These are phyloP conservation scores for Lemur catta DNA, from an alignment of 2,797 vertebrate genomes.

Conservation along the genomic window DNA sequence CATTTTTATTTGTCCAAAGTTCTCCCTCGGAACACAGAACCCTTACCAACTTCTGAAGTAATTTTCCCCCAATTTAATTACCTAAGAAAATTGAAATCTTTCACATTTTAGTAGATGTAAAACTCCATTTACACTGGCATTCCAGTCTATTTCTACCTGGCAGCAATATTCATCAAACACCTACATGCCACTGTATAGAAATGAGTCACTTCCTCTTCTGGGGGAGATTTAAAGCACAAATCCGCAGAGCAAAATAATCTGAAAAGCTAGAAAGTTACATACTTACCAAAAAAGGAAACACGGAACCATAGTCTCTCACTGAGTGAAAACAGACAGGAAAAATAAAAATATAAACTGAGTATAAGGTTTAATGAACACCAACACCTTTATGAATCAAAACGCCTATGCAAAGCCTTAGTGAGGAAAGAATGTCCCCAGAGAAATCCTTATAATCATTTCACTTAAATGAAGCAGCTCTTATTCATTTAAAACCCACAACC, in stretches of 20 bases:
- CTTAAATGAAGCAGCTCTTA: neutral
- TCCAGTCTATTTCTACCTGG: constrained; percentile 62
- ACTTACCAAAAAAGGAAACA: constrained; percentile 50
- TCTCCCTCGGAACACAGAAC: constrained; percentile 24
- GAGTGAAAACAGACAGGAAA: constrained; percentile 53
- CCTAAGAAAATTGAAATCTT: constrained; percentile 32
- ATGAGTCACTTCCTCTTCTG: constrained; percentile 69
- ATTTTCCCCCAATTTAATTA: neutral
- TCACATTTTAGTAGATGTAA: constrained; percentile 38
- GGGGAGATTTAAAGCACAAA: constrained; percentile 18
- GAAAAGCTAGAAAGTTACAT: constrained; percentile 37
- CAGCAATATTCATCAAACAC: constrained; percentile 58
- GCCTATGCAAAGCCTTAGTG: neutral
- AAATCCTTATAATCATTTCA: neutral
- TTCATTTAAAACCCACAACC: constrained; percentile 27
- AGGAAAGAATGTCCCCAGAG: neutral
- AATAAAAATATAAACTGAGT: constrained; percentile 58
- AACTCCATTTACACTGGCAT: constrained; percentile 5
- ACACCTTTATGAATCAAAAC: constrained; percentile 20
- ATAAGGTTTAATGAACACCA: constrained; percentile 1
- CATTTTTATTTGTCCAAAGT: neutral
- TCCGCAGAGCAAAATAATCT: constrained; percentile 32
- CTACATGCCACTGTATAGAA: constrained; percentile 56
- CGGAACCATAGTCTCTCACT: neutral
- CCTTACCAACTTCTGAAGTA: constrained; percentile 7